A percentile compares a stretch with the other conserved stretches of the same genome.
phyloP scores from a whole-genome alignment of 2,888 invertebrate species.

The Pyrochroa serraticornis region DNA sequence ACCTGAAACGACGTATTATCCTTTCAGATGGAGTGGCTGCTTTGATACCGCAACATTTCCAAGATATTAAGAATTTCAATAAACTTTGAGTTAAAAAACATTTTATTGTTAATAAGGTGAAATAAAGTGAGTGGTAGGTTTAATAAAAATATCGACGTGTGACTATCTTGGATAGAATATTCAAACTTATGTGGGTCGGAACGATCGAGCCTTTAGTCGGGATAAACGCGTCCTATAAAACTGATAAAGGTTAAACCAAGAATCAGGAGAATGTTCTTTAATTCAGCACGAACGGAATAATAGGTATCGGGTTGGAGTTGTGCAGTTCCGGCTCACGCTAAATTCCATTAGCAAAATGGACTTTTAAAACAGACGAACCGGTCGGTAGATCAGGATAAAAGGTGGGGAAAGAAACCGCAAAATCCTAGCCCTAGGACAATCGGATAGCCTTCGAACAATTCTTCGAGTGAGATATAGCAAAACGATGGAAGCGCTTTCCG shows the following conservation, averaged over 20 bases:
- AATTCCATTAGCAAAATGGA: conserved; percentile 55
- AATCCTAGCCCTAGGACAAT: conserved; percentile 15
- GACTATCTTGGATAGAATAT: conserved; percentile 10
- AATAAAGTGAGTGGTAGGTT: background rate
- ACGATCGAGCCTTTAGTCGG: conserved; percentile 17
- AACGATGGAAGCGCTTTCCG: conserved; percentile 16
- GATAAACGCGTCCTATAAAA: conserved; percentile 45
- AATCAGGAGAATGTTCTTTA: conserved; percentile 50
- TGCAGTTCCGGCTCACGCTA: conserved; percentile 37
- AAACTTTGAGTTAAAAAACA: background rate
- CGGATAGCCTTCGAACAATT: conserved; percentile 9
- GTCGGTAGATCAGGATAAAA: conserved; percentile 15
- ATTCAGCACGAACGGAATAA: conserved; percentile 51
- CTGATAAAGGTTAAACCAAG: conserved; percentile 44
- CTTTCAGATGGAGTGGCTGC: conserved; percentile 23
- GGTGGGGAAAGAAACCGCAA: conserved; percentile 4
- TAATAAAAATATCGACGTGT: conserved; percentile 7
- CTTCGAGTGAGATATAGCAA: conserved; percentile 6
- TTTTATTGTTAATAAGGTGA: background rate
- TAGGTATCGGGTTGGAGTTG: conserved; percentile 44
- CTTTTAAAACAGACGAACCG: conserved; percentile 48
- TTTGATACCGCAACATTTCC: conserved; percentile 14
- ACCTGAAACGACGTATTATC: conserved; percentile 26
- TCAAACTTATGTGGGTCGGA: conserved; percentile 16
- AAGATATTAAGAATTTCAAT: background rate